A percentile compares a stretch with the other conserved stretches of the same genome.
These are phyloP conservation scores for Conger conger DNA, from an alignment of 2,113 vertebrate genomes.

Conservation along the genomic window DNA sequence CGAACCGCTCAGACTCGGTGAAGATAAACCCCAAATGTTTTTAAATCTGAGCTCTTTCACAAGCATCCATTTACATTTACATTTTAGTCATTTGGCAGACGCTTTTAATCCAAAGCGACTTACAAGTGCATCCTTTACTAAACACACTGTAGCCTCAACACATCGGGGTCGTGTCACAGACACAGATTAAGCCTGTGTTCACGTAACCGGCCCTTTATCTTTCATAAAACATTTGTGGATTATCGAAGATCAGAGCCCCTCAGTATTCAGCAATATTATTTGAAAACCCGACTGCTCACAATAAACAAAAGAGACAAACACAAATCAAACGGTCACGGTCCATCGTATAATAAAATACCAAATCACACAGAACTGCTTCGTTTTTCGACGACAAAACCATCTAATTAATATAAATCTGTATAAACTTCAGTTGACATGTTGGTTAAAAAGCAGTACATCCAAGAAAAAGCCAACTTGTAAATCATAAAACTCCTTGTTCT, in stretches of 20 bases:
- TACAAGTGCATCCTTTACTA: not conserved
- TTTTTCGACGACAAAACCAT: not conserved
- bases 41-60: not conserved
- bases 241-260: not conserved
- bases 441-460: not conserved
- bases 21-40: not conserved
- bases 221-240: not conserved
- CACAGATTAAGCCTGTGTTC: no score
- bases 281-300: not conserved
- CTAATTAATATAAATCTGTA: not conserved
- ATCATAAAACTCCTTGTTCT: not conserved
- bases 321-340: not conserved
- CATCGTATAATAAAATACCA: not conserved
- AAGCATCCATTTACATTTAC: no score
- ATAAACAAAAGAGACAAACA: not conserved
- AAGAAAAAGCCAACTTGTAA: not conserved
- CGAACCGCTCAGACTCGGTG: no score
- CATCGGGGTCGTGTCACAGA: no score
- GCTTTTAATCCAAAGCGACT: no score
- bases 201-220: not conserved
- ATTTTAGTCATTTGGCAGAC: no score
- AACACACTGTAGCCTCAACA: not conserved
- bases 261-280: not conserved
- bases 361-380: not conserved
- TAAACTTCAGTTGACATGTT: not conserved